A percentile compares a stretch with the other conserved stretches of the same genome.
Conservation (phyloP, 2,797 vertebrate genomes). For the Brotula barbata region DNA sequence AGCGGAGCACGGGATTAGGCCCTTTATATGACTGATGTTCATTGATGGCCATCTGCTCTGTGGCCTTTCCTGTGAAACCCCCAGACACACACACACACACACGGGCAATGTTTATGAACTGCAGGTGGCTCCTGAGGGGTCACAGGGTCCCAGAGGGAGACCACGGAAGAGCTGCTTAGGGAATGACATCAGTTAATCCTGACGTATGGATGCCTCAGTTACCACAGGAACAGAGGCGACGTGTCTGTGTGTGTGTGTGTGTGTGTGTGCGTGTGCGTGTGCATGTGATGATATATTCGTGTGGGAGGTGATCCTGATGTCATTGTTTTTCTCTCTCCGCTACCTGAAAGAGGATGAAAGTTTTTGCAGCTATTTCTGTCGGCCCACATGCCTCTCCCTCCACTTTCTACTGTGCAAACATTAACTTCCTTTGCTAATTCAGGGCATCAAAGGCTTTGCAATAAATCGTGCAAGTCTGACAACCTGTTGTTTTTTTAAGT, state of each 20-base stretch:
- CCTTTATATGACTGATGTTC: constrained; percentile 23
- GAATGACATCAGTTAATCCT: constrained; percentile 74
- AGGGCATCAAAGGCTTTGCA: constrained; percentile 47
- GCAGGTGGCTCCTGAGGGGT: constrained; percentile 73
- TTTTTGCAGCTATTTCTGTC: constrained; percentile 69
- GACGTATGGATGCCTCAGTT: constrained; percentile 42
- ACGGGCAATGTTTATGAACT: constrained; percentile 57
- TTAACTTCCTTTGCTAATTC: constrained; percentile 49
- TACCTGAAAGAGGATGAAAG: constrained; percentile 55
- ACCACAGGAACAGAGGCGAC: constrained; percentile 21
- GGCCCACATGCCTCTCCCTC: constrained; percentile 33
- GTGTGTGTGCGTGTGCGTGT: background rate
- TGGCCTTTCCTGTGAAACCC: constrained; percentile 47
- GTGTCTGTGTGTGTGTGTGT: constrained; percentile 15
- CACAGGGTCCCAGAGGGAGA: constrained; percentile 54
- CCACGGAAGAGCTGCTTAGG: constrained; percentile 57
- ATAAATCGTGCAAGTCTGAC: constrained; percentile 28
- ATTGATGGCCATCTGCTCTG: constrained; percentile 57
- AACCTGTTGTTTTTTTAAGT: constrained; percentile 29
- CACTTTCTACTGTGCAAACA: constrained; percentile 59
- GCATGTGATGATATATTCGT: background rate
- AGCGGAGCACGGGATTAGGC: constrained; percentile 24
- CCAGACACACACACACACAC: constrained; percentile 15
- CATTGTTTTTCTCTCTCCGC: constrained; percentile 53
- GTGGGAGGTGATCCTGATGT: constrained; percentile 60